These are phyloP conservation scores for Cecidostiba fungosa DNA, from an alignment of 2,888 invertebrate species.

Conservation along the genomic window DNA sequence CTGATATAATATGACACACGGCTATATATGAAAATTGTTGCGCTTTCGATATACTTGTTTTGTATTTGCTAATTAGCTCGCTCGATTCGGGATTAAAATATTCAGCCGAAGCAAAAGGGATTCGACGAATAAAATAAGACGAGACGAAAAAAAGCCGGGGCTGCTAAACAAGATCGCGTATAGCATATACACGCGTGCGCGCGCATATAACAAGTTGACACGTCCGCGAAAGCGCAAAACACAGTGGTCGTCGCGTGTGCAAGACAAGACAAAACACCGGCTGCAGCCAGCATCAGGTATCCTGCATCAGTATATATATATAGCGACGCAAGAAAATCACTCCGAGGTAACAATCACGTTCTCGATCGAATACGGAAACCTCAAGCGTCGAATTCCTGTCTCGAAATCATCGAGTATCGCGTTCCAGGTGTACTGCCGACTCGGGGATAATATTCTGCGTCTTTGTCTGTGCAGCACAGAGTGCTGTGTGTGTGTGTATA, in stretches of 20 bases:
- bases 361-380: conserved; percentile 37
- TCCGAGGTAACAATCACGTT: conserved; percentile 49
- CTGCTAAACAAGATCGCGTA: not conserved
- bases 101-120: not conserved
- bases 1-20: conserved; percentile 28
- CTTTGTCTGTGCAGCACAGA: conserved; percentile 8
- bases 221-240: conserved; percentile 50
- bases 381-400: conserved; percentile 45
- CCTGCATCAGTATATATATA: not conserved
- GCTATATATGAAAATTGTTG: not conserved
- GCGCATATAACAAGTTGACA: conserved; percentile 53
- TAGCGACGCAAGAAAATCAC: conserved; percentile 42
- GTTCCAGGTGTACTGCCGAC: not conserved
- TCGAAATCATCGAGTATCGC: conserved; percentile 40
- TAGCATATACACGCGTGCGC: not conserved
- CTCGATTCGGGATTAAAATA: not conserved
- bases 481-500: conserved; percentile 66
- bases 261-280: not conserved
- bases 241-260: not conserved
- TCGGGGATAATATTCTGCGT: conserved; percentile 16
- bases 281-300: not conserved
- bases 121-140: not conserved
- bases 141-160: not conserved
- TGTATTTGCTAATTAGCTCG: not conserved
- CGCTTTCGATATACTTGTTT: not conserved